Evolutionary conservation across 2,797 vertebrate species (phyloP), one percentile per base, ranked within the genome.

Genomic region (Onychomys arenicola): DNA sequence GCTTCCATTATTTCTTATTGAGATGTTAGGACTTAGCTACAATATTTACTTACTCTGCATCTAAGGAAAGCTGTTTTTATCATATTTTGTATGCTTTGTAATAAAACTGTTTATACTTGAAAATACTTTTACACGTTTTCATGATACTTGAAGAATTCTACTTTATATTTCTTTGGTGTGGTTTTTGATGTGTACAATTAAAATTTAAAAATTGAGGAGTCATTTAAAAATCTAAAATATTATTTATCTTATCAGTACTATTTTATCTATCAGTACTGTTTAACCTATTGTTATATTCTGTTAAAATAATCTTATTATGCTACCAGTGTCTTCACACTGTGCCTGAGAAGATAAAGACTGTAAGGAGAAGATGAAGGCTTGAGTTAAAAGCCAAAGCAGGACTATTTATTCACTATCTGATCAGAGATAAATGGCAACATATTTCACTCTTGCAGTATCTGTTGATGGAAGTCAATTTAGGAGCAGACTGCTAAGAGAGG

Each of bases 1-100:
- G 67, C 86, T 94, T 93, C 81, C 52, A 76, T 96, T 95, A 96
- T 96, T 94, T 94, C 76, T 94, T 94, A 46, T 88, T 88, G 80
- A 40, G 14, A 61, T 93, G 95, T 97, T 57, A 87, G n/a, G 73
- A 89, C 96, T 95, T 96, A 95, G 76, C 40, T 93, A 88, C 80
- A 95, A 78, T 96, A 95, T 96, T 97, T 96, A 96, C 52, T 97
- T 95, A 96, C 52, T 92, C 71, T 89, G 87, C 55, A 83, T 94
- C 19, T 96, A 94, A 94, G 37, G 19, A 52, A 81, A 81, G n/a
- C 17, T 75, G 14, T 57, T 91, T 94, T 71, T 90, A 46, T 90
- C 63, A 89, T 96, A 69, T 93, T 96, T 95, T 90, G 90, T 94
- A 61, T 75, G 34, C 91, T 96, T 96, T 34, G 59, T 94, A 94